phyloP scores from a whole-genome alignment of 1,140 invertebrate species.

The Cardiocondyla obscurior region DNA sequence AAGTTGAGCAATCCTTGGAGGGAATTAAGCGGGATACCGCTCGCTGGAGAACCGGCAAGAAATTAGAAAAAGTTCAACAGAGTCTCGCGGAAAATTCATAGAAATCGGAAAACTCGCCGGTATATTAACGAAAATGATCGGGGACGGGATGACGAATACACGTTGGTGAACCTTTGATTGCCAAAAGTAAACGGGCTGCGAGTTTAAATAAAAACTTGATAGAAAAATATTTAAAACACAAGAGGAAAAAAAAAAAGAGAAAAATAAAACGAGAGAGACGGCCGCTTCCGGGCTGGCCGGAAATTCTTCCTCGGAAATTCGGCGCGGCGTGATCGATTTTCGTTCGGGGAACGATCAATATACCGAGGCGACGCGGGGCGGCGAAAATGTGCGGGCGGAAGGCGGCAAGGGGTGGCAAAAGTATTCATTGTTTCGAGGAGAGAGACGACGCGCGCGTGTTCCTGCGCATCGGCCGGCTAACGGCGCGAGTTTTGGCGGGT shows the following conservation, averaged over 20 bases:
- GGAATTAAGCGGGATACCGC: not conserved
- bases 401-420: not conserved
- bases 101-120: not conserved
- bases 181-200: not conserved
- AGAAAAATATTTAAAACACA: not conserved
- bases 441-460: slow-evolving; percentile 53
- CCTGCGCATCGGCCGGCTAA: slow-evolving; percentile 58
- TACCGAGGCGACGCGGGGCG: not conserved
- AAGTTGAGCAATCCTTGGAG: not conserved
- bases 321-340: slow-evolving; percentile 43
- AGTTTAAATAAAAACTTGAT: not conserved
- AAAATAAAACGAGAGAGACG: not conserved
- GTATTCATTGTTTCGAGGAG: slow-evolving; percentile 24
- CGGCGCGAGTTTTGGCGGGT: slow-evolving; percentile 77
- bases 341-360: slow-evolving; percentile 54
- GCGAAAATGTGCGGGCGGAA: not conserved
- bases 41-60: not conserved
- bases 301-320: slow-evolving; percentile 42
- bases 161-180: not conserved
- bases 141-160: not conserved
- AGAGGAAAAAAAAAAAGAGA: not conserved
- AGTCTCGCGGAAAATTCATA: not conserved
- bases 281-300: not conserved
- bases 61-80: not conserved
- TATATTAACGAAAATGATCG: not conserved